phyloP scores from a whole-genome alignment of 2,797 vertebrate species.

The Sebastes dallii region DNA sequence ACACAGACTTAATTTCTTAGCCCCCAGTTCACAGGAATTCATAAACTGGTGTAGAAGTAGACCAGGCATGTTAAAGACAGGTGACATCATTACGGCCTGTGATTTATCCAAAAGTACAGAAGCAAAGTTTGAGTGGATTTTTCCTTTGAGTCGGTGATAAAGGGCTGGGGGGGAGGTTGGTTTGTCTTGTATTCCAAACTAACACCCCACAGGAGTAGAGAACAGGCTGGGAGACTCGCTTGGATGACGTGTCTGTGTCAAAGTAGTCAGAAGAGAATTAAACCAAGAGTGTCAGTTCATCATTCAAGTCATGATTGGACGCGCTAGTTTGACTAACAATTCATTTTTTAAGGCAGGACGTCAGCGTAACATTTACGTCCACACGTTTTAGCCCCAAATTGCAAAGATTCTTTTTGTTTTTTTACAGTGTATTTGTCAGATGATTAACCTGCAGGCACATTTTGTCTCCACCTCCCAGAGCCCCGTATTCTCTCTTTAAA shows the following conservation, averaged over 20 bases:
- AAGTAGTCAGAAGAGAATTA: slow-evolving; percentile 9
- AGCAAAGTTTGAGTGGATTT: slow-evolving; percentile 19
- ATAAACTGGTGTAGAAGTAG: background rate
- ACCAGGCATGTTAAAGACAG: background rate
- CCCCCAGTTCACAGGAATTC: background rate
- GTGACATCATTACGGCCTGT: background rate
- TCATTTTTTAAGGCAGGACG: background rate
- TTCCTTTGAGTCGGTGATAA: slow-evolving; percentile 32
- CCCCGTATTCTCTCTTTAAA: slow-evolving; percentile 68
- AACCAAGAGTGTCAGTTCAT: background rate
- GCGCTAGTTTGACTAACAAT: background rate
- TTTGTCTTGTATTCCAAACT: background rate
- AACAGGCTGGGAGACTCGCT: background rate
- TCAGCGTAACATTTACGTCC: background rate
- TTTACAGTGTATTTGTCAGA: slow-evolving; percentile 40
- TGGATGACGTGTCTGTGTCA: background rate
- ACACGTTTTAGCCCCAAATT: slow-evolving; percentile 12
- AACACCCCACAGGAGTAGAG: slow-evolving; percentile 9
- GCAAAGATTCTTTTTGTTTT: background rate
- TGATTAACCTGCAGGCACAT: slow-evolving; percentile 9
- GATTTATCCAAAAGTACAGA: background rate
- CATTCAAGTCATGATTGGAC: background rate
- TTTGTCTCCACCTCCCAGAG: slow-evolving; percentile 22
- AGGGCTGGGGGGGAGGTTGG: slow-evolving; percentile 28
- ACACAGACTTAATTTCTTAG: too few relatives aligned